Percentiles rank a stretch among this genome's conserved stretches.
phyloP scores from a whole-genome alignment of 2,797 vertebrate species.

The Philypnodon macrostomus region DNA sequence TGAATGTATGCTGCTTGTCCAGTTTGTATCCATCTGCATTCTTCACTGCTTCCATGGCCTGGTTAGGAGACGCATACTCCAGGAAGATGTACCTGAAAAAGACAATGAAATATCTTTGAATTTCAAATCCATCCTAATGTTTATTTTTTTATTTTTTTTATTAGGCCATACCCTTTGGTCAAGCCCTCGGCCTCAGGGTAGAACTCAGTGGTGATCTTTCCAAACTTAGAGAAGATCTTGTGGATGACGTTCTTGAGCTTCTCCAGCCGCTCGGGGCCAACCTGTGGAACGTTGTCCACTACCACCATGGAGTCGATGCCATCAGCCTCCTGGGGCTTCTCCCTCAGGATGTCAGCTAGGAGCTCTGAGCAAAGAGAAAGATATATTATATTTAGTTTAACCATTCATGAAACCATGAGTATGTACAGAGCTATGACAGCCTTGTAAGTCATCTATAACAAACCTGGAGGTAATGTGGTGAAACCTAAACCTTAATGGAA shows the following conservation, averaged over 20 bases:
- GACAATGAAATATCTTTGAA: neutral
- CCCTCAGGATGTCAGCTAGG: slow-evolving; percentile 85
- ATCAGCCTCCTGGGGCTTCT: slow-evolving; percentile 90
- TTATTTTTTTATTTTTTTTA: too few species aligned
- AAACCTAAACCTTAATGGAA: too few species aligned
- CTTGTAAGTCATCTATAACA: too few species aligned
- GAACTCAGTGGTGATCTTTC: slow-evolving; percentile 95
- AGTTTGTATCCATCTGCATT: slow-evolving; percentile 94
- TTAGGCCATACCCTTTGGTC: slow-evolving; percentile 87
- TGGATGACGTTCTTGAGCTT: slow-evolving; percentile 97
- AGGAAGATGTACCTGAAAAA: slow-evolving; percentile 90
- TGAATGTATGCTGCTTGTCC: slow-evolving; percentile 96
- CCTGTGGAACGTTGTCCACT: slow-evolving; percentile 94
- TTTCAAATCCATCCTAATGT: too few species aligned
- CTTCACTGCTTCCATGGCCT: slow-evolving; percentile 92
- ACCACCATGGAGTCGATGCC: slow-evolving; percentile 95
- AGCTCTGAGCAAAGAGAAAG: slow-evolving; percentile 74
- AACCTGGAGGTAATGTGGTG: too few species aligned
- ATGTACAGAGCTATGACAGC: too few species aligned
- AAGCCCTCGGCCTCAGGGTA: slow-evolving; percentile 92
- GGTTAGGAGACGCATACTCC: slow-evolving; percentile 88
- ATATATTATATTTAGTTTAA: neutral
- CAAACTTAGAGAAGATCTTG: slow-evolving; percentile 98
- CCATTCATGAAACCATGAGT: too few species aligned
- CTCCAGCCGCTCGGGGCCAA: slow-evolving; percentile 90